A percentile compares a stretch with the other conserved stretches of the same genome.
Conservation (phyloP, 1,140 invertebrate species). For the Akabosia matsudoensis region DNA sequence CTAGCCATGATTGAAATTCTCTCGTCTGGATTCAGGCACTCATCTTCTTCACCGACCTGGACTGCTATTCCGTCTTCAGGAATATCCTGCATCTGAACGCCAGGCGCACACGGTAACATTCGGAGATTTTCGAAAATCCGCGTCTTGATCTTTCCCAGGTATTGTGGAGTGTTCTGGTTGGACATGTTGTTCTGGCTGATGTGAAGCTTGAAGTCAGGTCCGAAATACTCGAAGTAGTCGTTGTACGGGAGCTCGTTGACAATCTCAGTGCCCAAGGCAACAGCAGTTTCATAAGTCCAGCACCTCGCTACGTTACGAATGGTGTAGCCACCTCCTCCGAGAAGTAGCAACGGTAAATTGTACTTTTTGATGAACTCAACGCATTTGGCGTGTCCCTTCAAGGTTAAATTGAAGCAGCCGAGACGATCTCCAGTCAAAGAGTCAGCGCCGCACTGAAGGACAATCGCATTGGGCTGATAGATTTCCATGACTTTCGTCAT, state of each 20-base stretch:
- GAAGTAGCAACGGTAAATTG: constrained; percentile 89
- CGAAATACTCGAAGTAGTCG: constrained; percentile 99
- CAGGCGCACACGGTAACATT: constrained; percentile 96
- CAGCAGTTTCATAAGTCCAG: constrained; percentile 98
- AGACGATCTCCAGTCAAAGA: constrained; percentile 94
- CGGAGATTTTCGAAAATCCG: constrained; percentile 93
- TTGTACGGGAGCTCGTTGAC: constrained; percentile 99
- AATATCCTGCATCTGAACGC: constrained; percentile 93
- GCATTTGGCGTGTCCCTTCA: constrained; percentile 94
- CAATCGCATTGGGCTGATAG: constrained; percentile 93
- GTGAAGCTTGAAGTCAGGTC: constrained; percentile 99
- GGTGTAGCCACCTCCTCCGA: constrained; percentile 96
- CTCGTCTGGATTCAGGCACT: no score
- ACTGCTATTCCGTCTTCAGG: constrained; percentile 84
- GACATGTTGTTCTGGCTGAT: constrained; percentile 99
- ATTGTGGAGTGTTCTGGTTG: constrained; percentile 98
- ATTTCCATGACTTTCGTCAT: constrained; percentile 97
- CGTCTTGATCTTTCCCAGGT: constrained; percentile 95
- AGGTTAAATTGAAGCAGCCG: constrained; percentile 97
- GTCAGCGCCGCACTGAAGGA: constrained; percentile 97
- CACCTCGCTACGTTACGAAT: constrained; percentile 97
- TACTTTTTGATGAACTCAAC: constrained; percentile 97
- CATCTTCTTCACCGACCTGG: constrained; percentile 78
- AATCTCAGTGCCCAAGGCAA: constrained; percentile 91
- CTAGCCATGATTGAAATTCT: constrained; percentile 80